Evolutionary conservation across 2,113 vertebrate genomes (phyloP), one percentile per base, ranked within the genome.

Genomic region (Poeciliopsis retropinna): DNA sequence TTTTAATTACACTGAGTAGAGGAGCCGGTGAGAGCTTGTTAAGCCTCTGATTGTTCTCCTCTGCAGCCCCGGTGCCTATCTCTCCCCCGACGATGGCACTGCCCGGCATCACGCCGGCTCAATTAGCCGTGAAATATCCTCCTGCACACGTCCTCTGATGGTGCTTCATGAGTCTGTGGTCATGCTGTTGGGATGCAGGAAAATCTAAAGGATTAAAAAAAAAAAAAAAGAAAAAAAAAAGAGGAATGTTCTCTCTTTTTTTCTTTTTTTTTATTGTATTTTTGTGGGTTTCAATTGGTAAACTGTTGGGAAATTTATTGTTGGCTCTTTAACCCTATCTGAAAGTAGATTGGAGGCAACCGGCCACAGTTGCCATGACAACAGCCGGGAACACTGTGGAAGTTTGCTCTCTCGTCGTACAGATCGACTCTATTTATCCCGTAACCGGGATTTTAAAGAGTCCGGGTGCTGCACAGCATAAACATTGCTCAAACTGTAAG

Each of bases 41-140:
- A 91, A 89, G 76, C 85, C 80, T 85, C 63, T 83, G 89, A 87
- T 90, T 91, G 90, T 90, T 78, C 76, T 92, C 85, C 83, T 90
- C 72, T 25, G 12, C 80, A 89, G 79, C 76, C 83, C 83, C 71
- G 74, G 74, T 61, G 31, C 78, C 86, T 63, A 60, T 78, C 80
- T 82, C 76, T 78, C 85, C 88, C 71, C 47, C 1, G 79, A 76
- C 57, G 28, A 81, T 44, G 80, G 83, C 73, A 77, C 84, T 69
- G 82, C 81, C 85, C 86, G 14, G 64, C 85, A 85, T 89, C 84
- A 67, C 86, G 79, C 79, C 70, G 3, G 73, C 84, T 87, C 87
- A 86, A 91, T 92, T 89, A 90, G 44, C 85, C 72, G 7, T 88
- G 82, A 89, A 87, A 87, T 87, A 88, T 88, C 88, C 83, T 81